Percentiles rank a stretch among this genome's conserved stretches.
These are phyloP conservation scores for Diarsia dahlii DNA, from an alignment of 2,888 invertebrate species.

Conservation along the genomic window DNA sequence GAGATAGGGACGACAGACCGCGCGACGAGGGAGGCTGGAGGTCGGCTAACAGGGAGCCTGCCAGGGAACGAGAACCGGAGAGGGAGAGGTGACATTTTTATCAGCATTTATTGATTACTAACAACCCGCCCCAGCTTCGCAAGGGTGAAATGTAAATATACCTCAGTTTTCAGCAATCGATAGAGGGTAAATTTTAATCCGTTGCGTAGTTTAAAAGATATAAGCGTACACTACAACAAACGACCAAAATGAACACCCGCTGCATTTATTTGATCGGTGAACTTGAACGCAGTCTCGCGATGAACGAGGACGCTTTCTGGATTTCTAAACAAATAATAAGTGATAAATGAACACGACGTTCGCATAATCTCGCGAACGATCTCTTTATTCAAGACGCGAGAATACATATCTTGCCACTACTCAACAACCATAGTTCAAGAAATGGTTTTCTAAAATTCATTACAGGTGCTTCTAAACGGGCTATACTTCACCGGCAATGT, in stretches of 20 bases:
- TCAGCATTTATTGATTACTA: background rate
- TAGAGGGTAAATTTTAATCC: too few relatives aligned
- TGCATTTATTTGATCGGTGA: background rate
- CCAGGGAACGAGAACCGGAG: slow-evolving; percentile 68
- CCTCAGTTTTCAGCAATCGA: too few relatives aligned
- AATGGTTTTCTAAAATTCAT: background rate
- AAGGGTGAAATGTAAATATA: too few relatives aligned
- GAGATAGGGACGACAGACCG: slow-evolving; percentile 52
- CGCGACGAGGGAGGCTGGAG: slow-evolving; percentile 77
- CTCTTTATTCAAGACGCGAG: background rate
- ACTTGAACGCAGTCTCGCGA: background rate
- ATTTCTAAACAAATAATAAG: background rate
- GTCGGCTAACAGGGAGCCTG: slow-evolving; percentile 71
- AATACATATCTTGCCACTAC: background rate
- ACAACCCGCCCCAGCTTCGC: too few relatives aligned
- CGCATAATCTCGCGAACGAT: background rate
- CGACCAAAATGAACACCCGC: background rate
- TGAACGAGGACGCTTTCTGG: background rate
- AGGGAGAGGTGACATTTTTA: slow-evolving; percentile 63
- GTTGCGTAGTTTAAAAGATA: too few relatives aligned
- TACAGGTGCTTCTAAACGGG: too few relatives aligned
- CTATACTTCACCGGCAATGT: too few relatives aligned
- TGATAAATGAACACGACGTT: background rate
- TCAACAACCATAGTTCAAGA: background rate
- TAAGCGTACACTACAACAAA: too few relatives aligned